Base-by-base conservation (phyloP, 2,888 invertebrate genomes). In the Metacarcinus magister region DNA sequence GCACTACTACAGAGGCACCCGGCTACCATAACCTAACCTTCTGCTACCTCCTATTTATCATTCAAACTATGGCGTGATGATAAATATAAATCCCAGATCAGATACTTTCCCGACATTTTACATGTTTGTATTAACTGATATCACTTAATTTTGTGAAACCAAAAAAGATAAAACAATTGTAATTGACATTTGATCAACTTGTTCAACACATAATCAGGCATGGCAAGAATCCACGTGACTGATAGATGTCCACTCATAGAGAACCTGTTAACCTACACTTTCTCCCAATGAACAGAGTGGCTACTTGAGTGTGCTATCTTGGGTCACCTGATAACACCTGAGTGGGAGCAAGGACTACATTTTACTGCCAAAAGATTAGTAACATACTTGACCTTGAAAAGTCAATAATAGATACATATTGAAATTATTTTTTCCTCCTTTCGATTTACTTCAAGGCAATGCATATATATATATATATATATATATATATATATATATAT, bases 181-280 rank as follows among this genome's bases (percentile, higher is more conserved):
- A 60, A 60, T 23, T 3, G 19, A 60, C 19, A 60, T 23, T 60
- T 60, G 19, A 19, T 16, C 16, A 60, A 60, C 23, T 23, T 10
- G 48, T 60, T 23, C 3, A 60, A 60, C 23, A 60, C 60, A 60
- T 19, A 23, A 60, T 19, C 39, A 54, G 54, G 54, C 19, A 54
- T 54, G 54, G 54, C 3, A 54, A 19, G 54, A 54, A 60, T 23
- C 19, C 60, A 60, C 60, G 60, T 60, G 60, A 60, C 60, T 60
- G 60, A 60, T 60, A 3, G 19, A 60, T 60, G 60, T 60, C 60
- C 60, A 60, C 2, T 60, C 23, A 23, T 60, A 60, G 60, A 32
- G 39, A 87, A 87, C 87, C 87, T 39, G 39, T 87, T 39, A 87
- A 16, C 87, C 87, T 10, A 87, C 87, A 87, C 87, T 87, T 87